Evolutionary conservation across 2,888 invertebrate species (phyloP), one percentile per base, ranked within the genome.

Genomic region (Xestia ashworthii): DNA sequence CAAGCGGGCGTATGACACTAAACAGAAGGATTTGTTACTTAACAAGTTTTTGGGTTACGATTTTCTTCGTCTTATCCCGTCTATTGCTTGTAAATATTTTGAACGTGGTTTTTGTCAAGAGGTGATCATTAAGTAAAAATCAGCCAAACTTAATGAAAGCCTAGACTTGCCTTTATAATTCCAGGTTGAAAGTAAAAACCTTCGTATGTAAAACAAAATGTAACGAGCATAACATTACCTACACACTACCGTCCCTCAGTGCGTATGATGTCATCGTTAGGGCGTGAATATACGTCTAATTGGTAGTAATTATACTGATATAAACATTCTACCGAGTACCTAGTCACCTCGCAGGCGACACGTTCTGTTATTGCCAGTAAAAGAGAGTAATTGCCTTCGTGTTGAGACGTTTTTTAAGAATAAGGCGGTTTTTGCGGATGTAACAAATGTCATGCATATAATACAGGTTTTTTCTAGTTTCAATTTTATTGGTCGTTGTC

Each of bases 281-380:
- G 86, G 86, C 78, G 88, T 87, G 71, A 86, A 84, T 82, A 58
- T 32, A 69, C 64, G 48, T 73, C 83, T 86, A 86, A 86, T 86
- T 83, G 78, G 65, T 68, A 68, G 81, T 87, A 85, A 85, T 85
- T 86, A 85, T 74, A 78, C 74, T 71, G 83, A 81, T 85, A 83
- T 64, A 83, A 83, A 83, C 68, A 86, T 82, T 78, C 64, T 81
- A 78, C 53, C 11, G 38, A 71, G 84, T 71, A 73, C 66, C 50
- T 41, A 46, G 80, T 66, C 58, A 74, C 81, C 71, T 69, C 76
- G 68, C 58, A 55, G 60, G 44, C 46, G 46, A 64, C 77, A 74
- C 70, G 66, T 75, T 64, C 60, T 53, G 58, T 74, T 71, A 60
- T 60, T 32, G 5, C 38, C 22, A 12, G 62, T 80, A 68, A 71